Evolutionary conservation across 2,797 vertebrate genomes (phyloP), one percentile per base, ranked within the genome.

Genomic region (Falco concolor): DNA sequence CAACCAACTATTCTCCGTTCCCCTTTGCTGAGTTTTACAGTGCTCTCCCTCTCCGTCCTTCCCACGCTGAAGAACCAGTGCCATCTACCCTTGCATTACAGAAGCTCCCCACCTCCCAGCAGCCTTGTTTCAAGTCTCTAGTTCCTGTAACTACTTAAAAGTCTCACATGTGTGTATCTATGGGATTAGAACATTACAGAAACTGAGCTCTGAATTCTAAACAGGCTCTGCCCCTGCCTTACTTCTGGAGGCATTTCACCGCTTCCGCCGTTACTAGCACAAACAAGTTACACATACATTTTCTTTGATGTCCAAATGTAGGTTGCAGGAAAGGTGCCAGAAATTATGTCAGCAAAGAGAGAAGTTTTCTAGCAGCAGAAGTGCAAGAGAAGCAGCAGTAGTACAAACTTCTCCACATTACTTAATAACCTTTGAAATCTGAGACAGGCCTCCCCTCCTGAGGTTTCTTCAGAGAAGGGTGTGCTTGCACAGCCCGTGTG

Each of bases 271-370:
- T 6, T 75, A 72, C 57, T 10, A 32, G 78, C 89, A 81, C 91
- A 53, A 85, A 87, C 86, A 76, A 61, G 85, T 74, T 45, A 65
- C 73, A 63, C 45, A 21, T 0, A 2, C 17, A 0, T 30, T 88
- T 45, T 32, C 89, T 94, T 82, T 86, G 81, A 90, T 60, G 83
- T 82, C 57, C 79, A 81, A 82, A 91, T 81, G 67, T 36, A 90
- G 85, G 59, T 25, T 87, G 80, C 63, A 50, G 91, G 74, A 90
- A 49, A 84, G 92, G 65, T 84, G 87, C 85, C 96, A 95, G 44
- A 69, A 86, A 56, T 70, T 3, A 59, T 11, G 52, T 68, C 91
- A 91, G 87, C 87, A 68, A 77, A 90, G 72, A 90, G 13, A 50
- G 57, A 91, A 75, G 54, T 32, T 75, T 75, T 79, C 87, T 40